Evolutionary conservation across 2,888 invertebrate species (phyloP), one percentile per base, ranked within the genome.

Genomic region (Metalampra italica): DNA sequence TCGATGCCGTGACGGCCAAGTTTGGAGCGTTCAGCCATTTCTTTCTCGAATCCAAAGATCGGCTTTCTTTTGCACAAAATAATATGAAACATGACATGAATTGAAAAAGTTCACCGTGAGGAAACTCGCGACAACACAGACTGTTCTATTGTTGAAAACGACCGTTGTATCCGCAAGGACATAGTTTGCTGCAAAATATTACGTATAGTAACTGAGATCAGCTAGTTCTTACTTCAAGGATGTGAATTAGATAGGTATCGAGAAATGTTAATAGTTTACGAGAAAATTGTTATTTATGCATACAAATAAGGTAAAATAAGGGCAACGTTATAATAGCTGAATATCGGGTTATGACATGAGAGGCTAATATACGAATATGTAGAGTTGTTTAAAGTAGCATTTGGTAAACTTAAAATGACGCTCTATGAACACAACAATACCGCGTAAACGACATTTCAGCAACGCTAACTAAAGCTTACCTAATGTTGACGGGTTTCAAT

Each of bases 31-130:
- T 68, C 59, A 67, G 62, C 59, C 70, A 68, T 72, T 74, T 76
- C 69, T 71, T 74, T 68, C 64, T 63, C 57, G 74, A 72, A 71
- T 72, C 68, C 65, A 74, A 76, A 81, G 73, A 76, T 73, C 72
- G 70, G 66, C 62, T 71, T 74, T 68, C 70, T 72, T 77, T 75
- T 64, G 59, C 66, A 67, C 57, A 68, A 78, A 78, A 78, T 78
- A 74, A 75, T 78, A 77, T 68, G 64, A 78, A 78, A 78, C 75
- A 81, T 74, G 73, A 71, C 68, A 70, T 72, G 78, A 79, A 82
- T 80, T 79, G 76, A 72, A 82, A 79, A 82, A 82, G 73, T 81
- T 82, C 66, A 54, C 60, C 62, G 57, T 59, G 51, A 58, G 66
- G 64, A 71, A 74, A 71, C 63, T 70, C 57, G 56, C 55, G 59